phyloP scores from a whole-genome alignment of 2,888 invertebrate species.

The Drosophila falleni region DNA sequence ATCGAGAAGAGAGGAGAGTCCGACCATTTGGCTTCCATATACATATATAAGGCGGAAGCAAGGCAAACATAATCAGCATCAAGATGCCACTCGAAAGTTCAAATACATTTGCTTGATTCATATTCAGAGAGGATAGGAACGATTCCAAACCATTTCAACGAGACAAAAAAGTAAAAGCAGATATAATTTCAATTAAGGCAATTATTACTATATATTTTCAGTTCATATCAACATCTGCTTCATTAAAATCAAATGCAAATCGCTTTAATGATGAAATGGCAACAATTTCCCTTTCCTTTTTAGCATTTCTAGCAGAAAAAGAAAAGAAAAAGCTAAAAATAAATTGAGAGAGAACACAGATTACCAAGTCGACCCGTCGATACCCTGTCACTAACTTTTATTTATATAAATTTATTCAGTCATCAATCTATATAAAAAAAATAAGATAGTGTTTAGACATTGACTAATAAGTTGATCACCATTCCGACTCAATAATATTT shows the following conservation, averaged over 20 bases:
- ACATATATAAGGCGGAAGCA: constrained; percentile 36
- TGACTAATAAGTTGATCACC: too few species aligned
- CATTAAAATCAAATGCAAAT: constrained; percentile 55
- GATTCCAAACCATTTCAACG: constrained; percentile 8
- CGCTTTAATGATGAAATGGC: constrained; percentile 25
- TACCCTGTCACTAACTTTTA: not conserved
- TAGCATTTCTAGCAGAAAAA: not conserved
- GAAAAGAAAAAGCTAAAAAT: not conserved
- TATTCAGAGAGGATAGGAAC: not conserved
- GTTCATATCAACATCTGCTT: constrained; percentile 50
- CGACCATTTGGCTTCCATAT: constrained; percentile 16
- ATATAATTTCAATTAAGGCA: constrained; percentile 63
- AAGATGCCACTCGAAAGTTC: constrained; percentile 50
- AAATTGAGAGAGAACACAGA: not conserved
- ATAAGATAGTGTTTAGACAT: too few species aligned
- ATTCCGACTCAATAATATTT: too few species aligned
- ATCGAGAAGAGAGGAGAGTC: constrained; percentile 33
- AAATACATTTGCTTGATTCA: constrained; percentile 31
- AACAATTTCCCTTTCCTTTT: constrained; percentile 12
- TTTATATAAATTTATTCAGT: not conserved
- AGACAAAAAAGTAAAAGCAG: constrained; percentile 27
- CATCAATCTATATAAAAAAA: not conserved
- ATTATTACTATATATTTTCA: constrained; percentile 50
- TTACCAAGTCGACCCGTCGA: not conserved
- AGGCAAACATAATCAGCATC: constrained; percentile 56